Percentiles rank a stretch among this genome's conserved stretches.
Evolutionary conservation across 2,888 invertebrate species (phyloP).

Genomic region (Odiellus spinosus): DNA sequence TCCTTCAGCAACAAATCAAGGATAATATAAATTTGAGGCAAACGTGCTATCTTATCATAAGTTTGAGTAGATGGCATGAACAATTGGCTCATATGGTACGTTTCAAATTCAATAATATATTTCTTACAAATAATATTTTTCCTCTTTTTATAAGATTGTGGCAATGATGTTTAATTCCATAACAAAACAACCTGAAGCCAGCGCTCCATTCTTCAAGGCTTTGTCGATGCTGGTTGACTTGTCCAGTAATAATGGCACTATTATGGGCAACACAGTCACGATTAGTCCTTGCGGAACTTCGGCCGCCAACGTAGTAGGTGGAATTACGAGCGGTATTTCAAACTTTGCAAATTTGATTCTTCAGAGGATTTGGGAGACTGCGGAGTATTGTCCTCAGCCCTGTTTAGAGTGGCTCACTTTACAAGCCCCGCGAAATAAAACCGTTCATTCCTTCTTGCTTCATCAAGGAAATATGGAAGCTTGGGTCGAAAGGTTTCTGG

Average conservation of each 20-base stretch:
- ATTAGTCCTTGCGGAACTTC: background rate
- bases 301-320: constrained; percentile 25
- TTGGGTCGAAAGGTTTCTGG: constrained; percentile 77
- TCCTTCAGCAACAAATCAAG: constrained; percentile 83
- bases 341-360: constrained; percentile 79
- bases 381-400: constrained; percentile 77
- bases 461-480: constrained; percentile 56
- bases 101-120: background rate
- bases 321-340: constrained; percentile 62
- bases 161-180: constrained; percentile 81
- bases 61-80: constrained; percentile 79
- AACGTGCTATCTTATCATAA: constrained; percentile 77
- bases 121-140: constrained; percentile 1
- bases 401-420: constrained; percentile 69
- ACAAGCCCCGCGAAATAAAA: constrained; percentile 58
- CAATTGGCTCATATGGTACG: constrained; percentile 56
- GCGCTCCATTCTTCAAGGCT: constrained; percentile 81
- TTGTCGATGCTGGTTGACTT: constrained; percentile 71
- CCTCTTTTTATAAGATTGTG: constrained; percentile 41
- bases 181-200: constrained; percentile 72
- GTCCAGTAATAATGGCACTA: constrained; percentile 1
- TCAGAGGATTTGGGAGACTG: constrained; percentile 61
- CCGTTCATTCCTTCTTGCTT: constrained; percentile 81
- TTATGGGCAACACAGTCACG: background rate
- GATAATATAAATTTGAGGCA: constrained; percentile 83